Evolutionary conservation across 2,797 vertebrate species (phyloP), one percentile per base, ranked within the genome.

Genomic region (Pseudomugil tenellus): DNA sequence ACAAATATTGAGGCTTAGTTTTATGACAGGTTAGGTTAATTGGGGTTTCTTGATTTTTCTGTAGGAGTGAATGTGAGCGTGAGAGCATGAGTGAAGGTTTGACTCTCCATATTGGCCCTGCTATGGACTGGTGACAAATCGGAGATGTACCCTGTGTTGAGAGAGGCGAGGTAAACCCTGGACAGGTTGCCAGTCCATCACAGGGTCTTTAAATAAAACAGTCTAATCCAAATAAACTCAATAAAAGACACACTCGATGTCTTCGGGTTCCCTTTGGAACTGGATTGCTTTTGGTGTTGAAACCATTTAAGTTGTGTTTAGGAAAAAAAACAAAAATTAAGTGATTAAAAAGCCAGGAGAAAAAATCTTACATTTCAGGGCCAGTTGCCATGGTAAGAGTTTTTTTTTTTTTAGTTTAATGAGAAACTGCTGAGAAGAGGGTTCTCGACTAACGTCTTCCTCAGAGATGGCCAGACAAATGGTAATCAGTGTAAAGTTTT

Each of bases 321-420:
- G 41, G n/a, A 43, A 43, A 2, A 43, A 43, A 19, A 2, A 2
- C 1, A 1, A n/a, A n/a, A n/a, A 41, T 41, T 17, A 19, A 43
- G 2, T 7, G 19, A 19, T 43, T 43, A 43, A 43, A 43, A 43
- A 43, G 41, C 41, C 19, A 11, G n/a, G 8, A n/a, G 9, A 46
- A n/a, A 46, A 46, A n/a, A 46, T 46, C 43, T 46, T 46, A 21
- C 17, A n/a, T 46, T n/a, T 46, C 19, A 46, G 29, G 6, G 29
- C 29, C n/a, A 14, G 4, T 8, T 66, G 25, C 34, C 66, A 46
- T 72, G 48, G 46, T 60, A 58, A 32, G 3, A 17, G n/a, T 37
- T 13, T 68, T 72, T 11, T 53, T 69, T 32, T 55, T 41, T 70
- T 63, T 7, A 31, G 32, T 34, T 16, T 25, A 12, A 12, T n/a